Base-by-base conservation (phyloP, 1,140 invertebrate genomes). In the Metopolophium dirhodum region DNA sequence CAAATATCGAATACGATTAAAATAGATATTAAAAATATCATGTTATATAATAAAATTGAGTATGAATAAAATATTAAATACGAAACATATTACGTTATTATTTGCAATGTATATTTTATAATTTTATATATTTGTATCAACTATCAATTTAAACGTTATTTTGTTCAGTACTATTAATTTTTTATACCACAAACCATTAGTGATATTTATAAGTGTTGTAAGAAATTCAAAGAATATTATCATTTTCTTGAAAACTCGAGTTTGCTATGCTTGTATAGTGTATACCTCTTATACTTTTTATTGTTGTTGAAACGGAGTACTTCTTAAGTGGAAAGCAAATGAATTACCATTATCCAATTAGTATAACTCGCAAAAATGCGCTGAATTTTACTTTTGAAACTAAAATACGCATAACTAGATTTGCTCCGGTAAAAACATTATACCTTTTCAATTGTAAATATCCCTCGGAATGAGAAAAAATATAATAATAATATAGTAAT, bases 321-420 rank as follows among this genome's bases (percentile, higher is more conserved):
- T 92, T 92, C 11, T 85, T n/a, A 54, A 85, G n/a, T 41, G 77
- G 82, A 85, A 92, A 51, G 49, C 82, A 83, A 92, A 85, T 37
- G 49, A 92, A 85, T 92, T 92, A 85, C 91, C 49, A 26, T 54
- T 85, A 85, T 83, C 77, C 91, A 92, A 92, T 92, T 92, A 92
- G 77, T 61, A 37, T 51, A 41, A 20, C 85, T 85, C 23, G 18
- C 23, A 23, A 83, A 83, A 92, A 92, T 47, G 47, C 35, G 77
- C 77, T 85, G 91, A 92, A 37, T 49, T 85, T 92, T 92, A 92
- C n/a, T 85, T 92, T 92, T 51, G 35, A 92, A 92, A 92, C 47
- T 92, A 49, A 92, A 92, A 85, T 83, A 92, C 35, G 77, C 30
- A 23, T 83, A 92, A 92, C 91, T 92, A 85, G 77, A 92, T 92